Conservation (phyloP, 1,140 invertebrate genomes). For the Papilio machaon region DNA sequence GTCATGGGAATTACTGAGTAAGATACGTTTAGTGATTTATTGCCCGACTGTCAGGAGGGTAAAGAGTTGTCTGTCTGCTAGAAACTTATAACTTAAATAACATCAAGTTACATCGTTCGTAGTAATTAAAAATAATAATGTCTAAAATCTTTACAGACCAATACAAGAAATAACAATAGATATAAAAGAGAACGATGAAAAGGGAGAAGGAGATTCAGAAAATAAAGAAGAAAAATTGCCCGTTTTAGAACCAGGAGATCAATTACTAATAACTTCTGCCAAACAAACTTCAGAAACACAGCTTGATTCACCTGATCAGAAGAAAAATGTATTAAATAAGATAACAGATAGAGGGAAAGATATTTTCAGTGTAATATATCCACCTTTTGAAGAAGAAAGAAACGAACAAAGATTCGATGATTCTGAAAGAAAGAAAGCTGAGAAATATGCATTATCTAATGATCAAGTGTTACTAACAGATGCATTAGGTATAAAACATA, state of each 20-base stretch:
- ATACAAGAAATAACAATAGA: slow-evolving; percentile 48
- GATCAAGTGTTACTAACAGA: slow-evolving; percentile 70
- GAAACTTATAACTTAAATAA: too few relatives aligned
- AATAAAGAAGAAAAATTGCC: slow-evolving; percentile 62
- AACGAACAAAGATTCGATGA: slow-evolving; percentile 80
- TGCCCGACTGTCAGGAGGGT: background rate
- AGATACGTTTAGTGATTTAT: slow-evolving; percentile 38
- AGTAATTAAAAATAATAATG: too few relatives aligned
- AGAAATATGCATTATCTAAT: slow-evolving; percentile 76
- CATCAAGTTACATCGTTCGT: too few relatives aligned
- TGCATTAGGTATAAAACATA: slow-evolving; percentile 57
- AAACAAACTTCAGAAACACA: slow-evolving; percentile 59
- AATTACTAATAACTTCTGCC: slow-evolving; percentile 80
- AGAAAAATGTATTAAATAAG: slow-evolving; percentile 86
- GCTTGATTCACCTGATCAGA: slow-evolving; percentile 87
- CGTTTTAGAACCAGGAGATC: slow-evolving; percentile 81
- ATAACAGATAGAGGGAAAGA: slow-evolving; percentile 87
- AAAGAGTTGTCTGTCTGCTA: too few relatives aligned
- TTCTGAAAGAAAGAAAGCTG: slow-evolving; percentile 80
- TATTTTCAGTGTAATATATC: slow-evolving; percentile 86
- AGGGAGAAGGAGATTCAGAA: slow-evolving; percentile 47
- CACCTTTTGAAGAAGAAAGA: slow-evolving; percentile 80
- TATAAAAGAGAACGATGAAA: slow-evolving; percentile 45
- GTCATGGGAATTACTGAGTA: slow-evolving; percentile 69
- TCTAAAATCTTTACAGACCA: slow-evolving; percentile 41